Evolutionary conservation across 1,140 invertebrate species (phyloP), one percentile per base, ranked within the genome.

Genomic region (Bombus confusus): DNA sequence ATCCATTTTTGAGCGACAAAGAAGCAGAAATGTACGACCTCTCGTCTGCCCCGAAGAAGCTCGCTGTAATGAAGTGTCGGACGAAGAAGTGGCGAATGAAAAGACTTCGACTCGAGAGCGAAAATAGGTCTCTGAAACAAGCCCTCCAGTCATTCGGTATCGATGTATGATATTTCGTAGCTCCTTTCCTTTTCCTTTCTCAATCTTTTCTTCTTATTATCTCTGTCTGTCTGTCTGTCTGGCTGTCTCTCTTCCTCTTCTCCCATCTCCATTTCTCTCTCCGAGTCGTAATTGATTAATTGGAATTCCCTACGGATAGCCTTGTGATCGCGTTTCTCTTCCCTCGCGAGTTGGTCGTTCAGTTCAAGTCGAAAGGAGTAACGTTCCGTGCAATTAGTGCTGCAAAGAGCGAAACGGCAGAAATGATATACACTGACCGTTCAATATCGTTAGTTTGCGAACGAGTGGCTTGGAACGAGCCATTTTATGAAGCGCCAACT

Each of bases 31-130:
- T 93, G 75, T 66, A 87, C 34, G 94, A 95, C 80, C 84, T 93
- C 22, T 83, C 90, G 13, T 95, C 94, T 71, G 93, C 92, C 41
- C 73, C 89, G 43, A 93, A 87, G 78, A 95, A 95, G 72, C 91
- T 95, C 25, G 84, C 79, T 34, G 89, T 92, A 75, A 95, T 95
- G 94, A 92, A 92, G 80, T 92, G 92, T 72, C 93, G 94, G 83
- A 94, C 94, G 91, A 93, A 92, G 84, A 95, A 95, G 84, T 92
- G 92, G 91, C 90, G 92, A 52, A 87, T 92, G 80, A 92, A 94
- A 57, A 80, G 92, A 34, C 78, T 94, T 22, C 88, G 92, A 76
- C 78, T 93, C 25, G 92, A 93, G 77, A 94, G 92, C 87, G 92
- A 94, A 89, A 92, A 87, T 77, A 91, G 93, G 79, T 90, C 90